Base-by-base conservation (phyloP, 2,113 vertebrate genomes). In the Psophia crepitans region DNA sequence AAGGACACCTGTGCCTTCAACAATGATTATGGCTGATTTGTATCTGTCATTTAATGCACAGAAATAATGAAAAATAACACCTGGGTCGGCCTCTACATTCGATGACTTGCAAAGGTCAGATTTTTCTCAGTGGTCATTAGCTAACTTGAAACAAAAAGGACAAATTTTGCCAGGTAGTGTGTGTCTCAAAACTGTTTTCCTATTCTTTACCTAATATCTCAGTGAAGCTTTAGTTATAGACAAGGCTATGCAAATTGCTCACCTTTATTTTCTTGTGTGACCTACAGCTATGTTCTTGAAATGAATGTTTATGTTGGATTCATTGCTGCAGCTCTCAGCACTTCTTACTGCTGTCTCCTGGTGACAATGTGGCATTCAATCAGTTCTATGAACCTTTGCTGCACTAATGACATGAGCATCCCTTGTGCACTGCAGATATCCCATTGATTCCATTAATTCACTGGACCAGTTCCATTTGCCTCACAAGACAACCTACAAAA, bases 281-380 rank as follows among this genome's bases (percentile, higher is more conserved):
- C 90, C 83, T 93, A 81, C 58, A 88, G 39, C 54, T 65, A 41
- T 33, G 68, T 58, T 92, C 88, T 88, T 88, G 79, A 90, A 96
- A 96, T 77, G 15, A 64, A 70, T 84, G 48, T 74, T 90, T 95
- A 33, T 51, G 37, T 69, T 84, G 76, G 69, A 78, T 76, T 85
- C 75, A 73, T 44, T 83, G 88, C 71, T 93, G 88, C 93, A 77
- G 44, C 82, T 48, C 88, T 97, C 88, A 92, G 94, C 90, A 93
- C 28, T 95, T 94, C 88, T 96, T 23, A 77, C 27, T 23, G 32
- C 32, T 74, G 4, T 80, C 35, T 88, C 28, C 41, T 63, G 49
- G 68, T 90, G 83, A 77, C 63, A 88, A 30, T 5, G 26, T 41
- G 23, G 41, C 54, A n/a, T 73, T 95, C 63, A 87, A 69, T 93